A percentile compares a stretch with the other conserved stretches of the same genome.
Conservation (phyloP, 2,113 vertebrate genomes). For the Bubo blakistoni region DNA sequence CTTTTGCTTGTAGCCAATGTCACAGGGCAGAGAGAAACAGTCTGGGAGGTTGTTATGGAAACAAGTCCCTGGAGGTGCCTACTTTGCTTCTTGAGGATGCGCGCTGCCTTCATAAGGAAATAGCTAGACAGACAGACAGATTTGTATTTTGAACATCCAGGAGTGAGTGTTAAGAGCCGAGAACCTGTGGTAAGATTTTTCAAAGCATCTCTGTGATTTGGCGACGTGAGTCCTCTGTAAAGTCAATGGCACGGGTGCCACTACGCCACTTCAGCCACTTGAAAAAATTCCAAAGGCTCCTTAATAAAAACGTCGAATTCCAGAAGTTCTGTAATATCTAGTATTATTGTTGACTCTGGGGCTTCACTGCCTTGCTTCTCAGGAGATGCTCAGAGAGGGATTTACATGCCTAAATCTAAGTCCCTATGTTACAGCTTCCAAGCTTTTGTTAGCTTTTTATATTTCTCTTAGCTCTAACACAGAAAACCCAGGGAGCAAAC, state of each 20-base stretch:
- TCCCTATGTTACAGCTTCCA: not conserved
- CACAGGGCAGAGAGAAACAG: conserved; percentile 71
- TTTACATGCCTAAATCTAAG: not conserved
- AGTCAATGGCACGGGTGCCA: not conserved
- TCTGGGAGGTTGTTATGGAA: conserved; percentile 90
- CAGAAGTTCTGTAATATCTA: not conserved
- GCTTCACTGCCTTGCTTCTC: not conserved
- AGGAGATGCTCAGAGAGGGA: not conserved
- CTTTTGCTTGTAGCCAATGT: conserved; percentile 54
- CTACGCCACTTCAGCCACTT: not conserved
- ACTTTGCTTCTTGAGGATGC: conserved; percentile 60
- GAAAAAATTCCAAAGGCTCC: not conserved
- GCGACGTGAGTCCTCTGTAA: rapidly evolving
- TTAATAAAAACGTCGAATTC: not conserved
- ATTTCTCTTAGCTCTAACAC: not conserved
- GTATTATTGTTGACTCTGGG: not conserved
- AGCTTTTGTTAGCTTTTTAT: not conserved
- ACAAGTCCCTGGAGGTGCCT: conserved; percentile 74
- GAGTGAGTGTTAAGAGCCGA: not conserved
- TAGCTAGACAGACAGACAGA: not conserved
- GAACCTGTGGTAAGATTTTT: not conserved
- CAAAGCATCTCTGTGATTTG: not conserved
- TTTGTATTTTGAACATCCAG: not conserved
- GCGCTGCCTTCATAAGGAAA: conserved; percentile 67
- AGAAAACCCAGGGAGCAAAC: not conserved